These are phyloP conservation scores for Gymnocypris eckloni DNA, from an alignment of 2,797 vertebrate species.

Conservation along the genomic window DNA sequence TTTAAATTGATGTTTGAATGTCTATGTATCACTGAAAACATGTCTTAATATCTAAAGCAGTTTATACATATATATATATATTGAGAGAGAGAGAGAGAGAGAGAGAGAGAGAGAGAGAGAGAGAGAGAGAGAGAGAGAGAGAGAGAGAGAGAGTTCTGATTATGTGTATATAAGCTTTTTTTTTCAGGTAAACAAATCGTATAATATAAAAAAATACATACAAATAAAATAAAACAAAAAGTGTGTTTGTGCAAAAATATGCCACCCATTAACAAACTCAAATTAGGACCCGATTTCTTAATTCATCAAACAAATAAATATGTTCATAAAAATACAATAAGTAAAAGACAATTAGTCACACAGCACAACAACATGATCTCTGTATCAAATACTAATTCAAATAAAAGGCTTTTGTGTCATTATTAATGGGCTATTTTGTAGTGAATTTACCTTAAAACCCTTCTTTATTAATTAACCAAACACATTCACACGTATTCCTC, in stretches of 20 bases:
- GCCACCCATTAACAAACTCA: background rate
- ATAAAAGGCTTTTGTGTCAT: slow-evolving; percentile 17
- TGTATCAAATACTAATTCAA: background rate
- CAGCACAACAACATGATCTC: background rate
- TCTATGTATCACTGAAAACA: background rate
- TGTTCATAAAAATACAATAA: slow-evolving; percentile 1
- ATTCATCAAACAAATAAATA: background rate
- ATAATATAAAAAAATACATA: background rate
- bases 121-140: too few species aligned
- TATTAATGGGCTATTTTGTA: background rate
- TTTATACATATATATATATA: background rate
- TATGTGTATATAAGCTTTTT: background rate
- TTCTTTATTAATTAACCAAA: background rate
- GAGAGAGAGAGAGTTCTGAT: too few species aligned
- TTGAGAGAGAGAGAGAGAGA: too few species aligned
- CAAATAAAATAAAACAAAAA: background rate
- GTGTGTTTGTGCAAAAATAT: background rate
- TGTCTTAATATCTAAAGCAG: background rate
- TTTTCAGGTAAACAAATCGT: background rate
- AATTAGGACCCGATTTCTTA: background rate
- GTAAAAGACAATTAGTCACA: background rate
- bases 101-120: too few species aligned
- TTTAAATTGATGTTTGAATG: background rate
- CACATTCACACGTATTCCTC: background rate
- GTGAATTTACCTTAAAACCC: background rate